phyloP scores from a whole-genome alignment of 2,888 invertebrate genomes.

The Parelbella ahira region DNA sequence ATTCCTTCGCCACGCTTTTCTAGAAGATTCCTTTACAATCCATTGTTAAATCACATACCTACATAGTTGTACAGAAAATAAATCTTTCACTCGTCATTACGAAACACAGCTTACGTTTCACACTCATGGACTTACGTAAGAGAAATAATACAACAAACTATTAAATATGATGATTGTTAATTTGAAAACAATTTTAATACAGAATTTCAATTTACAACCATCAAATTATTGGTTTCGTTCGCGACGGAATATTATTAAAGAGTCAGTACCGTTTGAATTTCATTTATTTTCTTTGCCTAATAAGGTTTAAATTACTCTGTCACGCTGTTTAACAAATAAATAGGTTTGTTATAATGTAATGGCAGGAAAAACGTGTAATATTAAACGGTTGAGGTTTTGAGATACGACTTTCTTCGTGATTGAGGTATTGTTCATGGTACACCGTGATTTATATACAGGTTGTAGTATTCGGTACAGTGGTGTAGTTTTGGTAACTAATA shows the following conservation, averaged over 20 bases:
- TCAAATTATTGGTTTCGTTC: constrained; percentile 12
- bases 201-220: constrained; percentile 9
- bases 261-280: not conserved
- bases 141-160: too few relatives aligned
- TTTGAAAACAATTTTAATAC: not conserved
- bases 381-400: constrained; percentile 47
- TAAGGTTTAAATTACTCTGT: constrained; percentile 1
- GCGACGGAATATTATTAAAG: constrained; percentile 11
- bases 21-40: too few relatives aligned
- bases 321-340: not conserved
- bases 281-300: not conserved
- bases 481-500: too few relatives aligned
- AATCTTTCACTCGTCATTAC: too few relatives aligned
- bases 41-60: too few relatives aligned
- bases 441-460: constrained; percentile 23
- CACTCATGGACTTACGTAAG: too few relatives aligned
- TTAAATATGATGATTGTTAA: too few relatives aligned
- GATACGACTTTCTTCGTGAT: constrained; percentile 51
- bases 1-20: too few relatives aligned
- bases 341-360: constrained; percentile 12
- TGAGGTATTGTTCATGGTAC: constrained; percentile 4
- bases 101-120: too few relatives aligned
- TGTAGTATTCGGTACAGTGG: too few relatives aligned
- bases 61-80: too few relatives aligned
- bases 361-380: constrained; percentile 38